Percentiles rank a stretch among this genome's conserved stretches.
phyloP scores from a whole-genome alignment of 1,140 invertebrate genomes.

The Bombus affinis region DNA sequence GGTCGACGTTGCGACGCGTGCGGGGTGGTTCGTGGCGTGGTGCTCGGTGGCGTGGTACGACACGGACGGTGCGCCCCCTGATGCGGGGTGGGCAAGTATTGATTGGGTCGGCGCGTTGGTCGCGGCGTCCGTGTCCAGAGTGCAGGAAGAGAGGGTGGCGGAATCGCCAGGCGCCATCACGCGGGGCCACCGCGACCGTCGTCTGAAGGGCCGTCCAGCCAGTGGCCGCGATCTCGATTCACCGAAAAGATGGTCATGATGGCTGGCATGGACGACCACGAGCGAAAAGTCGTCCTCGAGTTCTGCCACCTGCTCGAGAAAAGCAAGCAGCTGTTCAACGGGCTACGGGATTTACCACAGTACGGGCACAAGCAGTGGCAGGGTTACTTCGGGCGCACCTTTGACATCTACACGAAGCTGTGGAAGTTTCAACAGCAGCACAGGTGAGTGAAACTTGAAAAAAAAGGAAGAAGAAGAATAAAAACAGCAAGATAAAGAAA shows the following conservation, averaged over 20 bases:
- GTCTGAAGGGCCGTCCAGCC: constrained; percentile 72
- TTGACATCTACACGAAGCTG: constrained; percentile 98
- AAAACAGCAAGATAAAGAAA: neutral
- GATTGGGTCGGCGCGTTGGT: constrained; percentile 67
- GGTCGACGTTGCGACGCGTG: constrained; percentile 52
- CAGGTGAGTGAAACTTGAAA: constrained; percentile 83
- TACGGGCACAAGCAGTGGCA: constrained; percentile 99
- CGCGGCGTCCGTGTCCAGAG: constrained; percentile 58
- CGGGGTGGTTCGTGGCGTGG: neutral
- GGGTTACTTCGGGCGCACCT: constrained; percentile 97
- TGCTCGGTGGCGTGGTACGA: constrained; percentile 59
- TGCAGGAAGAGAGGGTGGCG: constrained; percentile 68
- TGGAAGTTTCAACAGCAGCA: constrained; percentile 99
- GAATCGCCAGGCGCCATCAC: constrained; percentile 78
- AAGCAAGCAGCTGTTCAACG: constrained; percentile 98
- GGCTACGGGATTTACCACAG: constrained; percentile 96
- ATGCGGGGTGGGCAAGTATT: constrained; percentile 76
- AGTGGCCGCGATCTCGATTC: constrained; percentile 69
- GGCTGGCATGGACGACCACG: constrained; percentile 92
- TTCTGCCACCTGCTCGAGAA: constrained; percentile 98
- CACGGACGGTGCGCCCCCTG: constrained; percentile 70
- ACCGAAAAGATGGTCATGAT: constrained; percentile 86
- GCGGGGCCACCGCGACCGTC: constrained; percentile 76
- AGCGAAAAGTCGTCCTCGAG: constrained; percentile 97
- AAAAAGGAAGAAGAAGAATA: neutral